Evolutionary conservation across 2,113 vertebrate species (phyloP).

Genomic region (Hassar affinis): DNA sequence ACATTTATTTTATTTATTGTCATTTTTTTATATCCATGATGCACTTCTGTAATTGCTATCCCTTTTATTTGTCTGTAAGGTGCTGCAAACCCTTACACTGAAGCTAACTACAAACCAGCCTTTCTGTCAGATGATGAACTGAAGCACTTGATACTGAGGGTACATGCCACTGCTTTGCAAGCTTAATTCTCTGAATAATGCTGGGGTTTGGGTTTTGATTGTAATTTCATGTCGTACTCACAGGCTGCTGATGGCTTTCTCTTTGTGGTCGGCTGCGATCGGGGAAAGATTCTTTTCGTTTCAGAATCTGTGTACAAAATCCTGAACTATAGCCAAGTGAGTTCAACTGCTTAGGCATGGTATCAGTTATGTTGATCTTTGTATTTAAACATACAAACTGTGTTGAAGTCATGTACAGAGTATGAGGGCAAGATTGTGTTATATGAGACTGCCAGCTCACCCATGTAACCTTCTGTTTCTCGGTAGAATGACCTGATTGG

Average conservation of each 20-base stretch:
- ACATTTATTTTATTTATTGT: background rate
- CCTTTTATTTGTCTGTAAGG: slow-evolving; percentile 67
- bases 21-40: background rate
- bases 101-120: slow-evolving; percentile 98
- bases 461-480: background rate
- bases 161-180: slow-evolving; percentile 64
- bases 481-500: slow-evolving; percentile 94
- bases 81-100: slow-evolving; percentile 94
- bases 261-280: slow-evolving; percentile 97
- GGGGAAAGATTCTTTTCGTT: slow-evolving; percentile 97
- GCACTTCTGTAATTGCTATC: background rate
- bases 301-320: slow-evolving; percentile 99
- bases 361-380: background rate
- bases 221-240: slow-evolving; percentile 1
- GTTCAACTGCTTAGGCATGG: slow-evolving; percentile 12
- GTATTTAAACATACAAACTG: background rate
- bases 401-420: background rate
- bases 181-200: background rate
- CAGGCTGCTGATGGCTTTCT: slow-evolving; percentile 98
- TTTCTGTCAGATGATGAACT: slow-evolving; percentile 97
- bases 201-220: background rate
- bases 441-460: background rate
- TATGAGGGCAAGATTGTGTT: background rate
- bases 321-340: slow-evolving; percentile 98
- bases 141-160: slow-evolving; percentile 97